Evolutionary conservation across 2,888 invertebrate species (phyloP).

Genomic region (Nudaria mundana): DNA sequence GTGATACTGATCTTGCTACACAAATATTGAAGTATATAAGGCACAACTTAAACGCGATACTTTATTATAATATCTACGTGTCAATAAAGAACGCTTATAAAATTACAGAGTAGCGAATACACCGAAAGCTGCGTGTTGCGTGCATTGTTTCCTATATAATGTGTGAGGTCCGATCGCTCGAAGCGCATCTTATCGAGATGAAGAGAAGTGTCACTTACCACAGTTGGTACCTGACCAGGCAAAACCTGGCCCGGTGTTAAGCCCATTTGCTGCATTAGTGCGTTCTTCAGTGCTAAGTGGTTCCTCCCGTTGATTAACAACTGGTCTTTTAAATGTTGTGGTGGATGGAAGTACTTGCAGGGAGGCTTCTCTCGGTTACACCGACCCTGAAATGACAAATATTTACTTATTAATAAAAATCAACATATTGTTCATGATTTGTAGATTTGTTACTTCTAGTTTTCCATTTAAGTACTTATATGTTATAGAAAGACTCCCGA

Average conservation of each 20-base stretch:
- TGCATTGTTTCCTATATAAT: constrained; percentile 59
- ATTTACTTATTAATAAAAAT: constrained; percentile 8
- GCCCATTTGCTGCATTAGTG: constrained; percentile 98
- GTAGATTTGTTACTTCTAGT: background rate
- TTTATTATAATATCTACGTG: constrained; percentile 55
- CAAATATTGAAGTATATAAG: constrained; percentile 27
- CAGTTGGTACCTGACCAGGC: constrained; percentile 95
- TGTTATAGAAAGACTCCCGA: too few species aligned
- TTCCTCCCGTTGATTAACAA: constrained; percentile 99
- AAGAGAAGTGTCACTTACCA: constrained; percentile 85
- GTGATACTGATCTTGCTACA: constrained; percentile 17
- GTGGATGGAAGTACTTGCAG: constrained; percentile 99
- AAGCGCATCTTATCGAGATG: constrained; percentile 43
- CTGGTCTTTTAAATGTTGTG: constrained; percentile 99
- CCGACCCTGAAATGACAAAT: constrained; percentile 90
- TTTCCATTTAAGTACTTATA: too few species aligned
- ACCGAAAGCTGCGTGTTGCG: constrained; percentile 77
- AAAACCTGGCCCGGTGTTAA: constrained; percentile 95
- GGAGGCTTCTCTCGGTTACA: constrained; percentile 99
- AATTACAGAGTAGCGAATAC: constrained; percentile 62
- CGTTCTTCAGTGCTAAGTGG: constrained; percentile 99
- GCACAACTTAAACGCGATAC: constrained; percentile 67
- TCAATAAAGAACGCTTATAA: constrained; percentile 54
- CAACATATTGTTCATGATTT: background rate
- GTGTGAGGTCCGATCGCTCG: constrained; percentile 72